Conservation (phyloP, 2,797 vertebrate species). For the Staurois parvus region DNA sequence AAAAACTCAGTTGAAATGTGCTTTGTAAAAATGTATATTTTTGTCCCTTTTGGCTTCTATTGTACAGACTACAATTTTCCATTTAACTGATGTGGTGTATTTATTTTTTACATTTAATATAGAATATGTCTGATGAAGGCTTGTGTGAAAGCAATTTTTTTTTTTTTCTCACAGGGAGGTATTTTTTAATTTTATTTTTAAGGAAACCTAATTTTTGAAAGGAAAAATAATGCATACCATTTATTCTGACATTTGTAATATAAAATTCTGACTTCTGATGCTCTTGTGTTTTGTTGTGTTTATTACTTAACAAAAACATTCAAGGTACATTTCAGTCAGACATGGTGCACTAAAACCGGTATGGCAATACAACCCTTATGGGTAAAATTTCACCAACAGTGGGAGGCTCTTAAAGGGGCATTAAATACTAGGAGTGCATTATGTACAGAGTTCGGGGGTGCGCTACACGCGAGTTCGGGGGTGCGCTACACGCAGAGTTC, state of each 20-base stretch:
- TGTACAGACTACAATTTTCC: constrained; percentile 4
- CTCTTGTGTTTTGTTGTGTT: background rate
- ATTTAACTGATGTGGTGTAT: background rate
- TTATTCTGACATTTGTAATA: background rate
- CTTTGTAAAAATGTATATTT: constrained; percentile 28
- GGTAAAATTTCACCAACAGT: too few species aligned
- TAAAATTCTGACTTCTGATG: background rate
- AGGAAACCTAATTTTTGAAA: background rate
- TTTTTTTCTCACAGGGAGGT: background rate
- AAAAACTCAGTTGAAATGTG: too few species aligned
- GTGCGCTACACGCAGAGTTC: too few species aligned
- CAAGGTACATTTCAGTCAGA: too few species aligned
- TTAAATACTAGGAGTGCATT: too few species aligned
- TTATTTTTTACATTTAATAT: constrained; percentile 4
- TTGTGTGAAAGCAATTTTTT: background rate
- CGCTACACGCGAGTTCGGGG: too few species aligned
- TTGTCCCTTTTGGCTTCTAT: background rate
- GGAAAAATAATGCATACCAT: background rate
- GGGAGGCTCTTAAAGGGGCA: too few species aligned
- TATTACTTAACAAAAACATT: too few species aligned
- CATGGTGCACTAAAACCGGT: too few species aligned
- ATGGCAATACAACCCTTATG: too few species aligned
- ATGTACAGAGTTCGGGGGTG: too few species aligned
- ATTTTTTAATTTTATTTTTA: background rate
- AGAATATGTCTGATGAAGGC: background rate